A percentile compares a stretch with the other conserved stretches of the same genome.
phyloP scores from a whole-genome alignment of 2,888 invertebrate genomes.

The Dryobotodes eremita region DNA sequence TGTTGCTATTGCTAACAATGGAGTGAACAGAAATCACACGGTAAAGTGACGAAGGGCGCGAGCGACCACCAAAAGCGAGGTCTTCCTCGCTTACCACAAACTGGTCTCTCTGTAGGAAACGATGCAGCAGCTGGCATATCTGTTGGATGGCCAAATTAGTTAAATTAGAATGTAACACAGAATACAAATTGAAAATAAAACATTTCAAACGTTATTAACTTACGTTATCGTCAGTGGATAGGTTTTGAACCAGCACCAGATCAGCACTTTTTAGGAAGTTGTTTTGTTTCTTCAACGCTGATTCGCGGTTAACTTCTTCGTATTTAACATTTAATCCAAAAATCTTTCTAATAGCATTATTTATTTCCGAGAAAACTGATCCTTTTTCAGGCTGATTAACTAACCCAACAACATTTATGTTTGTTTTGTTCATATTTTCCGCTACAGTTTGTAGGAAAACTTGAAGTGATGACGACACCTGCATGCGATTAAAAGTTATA shows the following conservation, averaged over 20 bases:
- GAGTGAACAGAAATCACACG: constrained; percentile 53
- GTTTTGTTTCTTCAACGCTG: constrained; percentile 9
- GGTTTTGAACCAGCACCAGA: constrained; percentile 63
- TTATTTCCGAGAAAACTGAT: constrained; percentile 56
- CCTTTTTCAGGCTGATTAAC: constrained; percentile 22
- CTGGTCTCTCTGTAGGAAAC: constrained; percentile 47
- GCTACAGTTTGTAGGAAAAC: constrained; percentile 69
- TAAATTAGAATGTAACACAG: not conserved
- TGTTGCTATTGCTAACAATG: constrained; percentile 30
- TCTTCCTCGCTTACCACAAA: constrained; percentile 63
- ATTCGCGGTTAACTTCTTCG: constrained; percentile 40
- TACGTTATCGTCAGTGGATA: constrained; percentile 63
- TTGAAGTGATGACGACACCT: constrained; percentile 63
- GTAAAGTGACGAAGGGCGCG: constrained; percentile 49
- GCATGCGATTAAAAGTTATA: not conserved
- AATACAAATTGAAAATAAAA: not conserved
- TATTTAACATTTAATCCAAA: constrained; percentile 57
- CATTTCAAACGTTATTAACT: constrained; percentile 9
- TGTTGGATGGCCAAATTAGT: constrained; percentile 28
- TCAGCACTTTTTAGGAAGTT: constrained; percentile 50
- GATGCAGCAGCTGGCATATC: constrained; percentile 56
- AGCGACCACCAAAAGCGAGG: not conserved
- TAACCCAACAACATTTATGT: constrained; percentile 64
- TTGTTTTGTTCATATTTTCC: constrained; percentile 67
- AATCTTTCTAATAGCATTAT: constrained; percentile 35